Evolutionary conservation across 2,113 vertebrate genomes (phyloP).

Genomic region (Peucedramus taeniatus): DNA sequence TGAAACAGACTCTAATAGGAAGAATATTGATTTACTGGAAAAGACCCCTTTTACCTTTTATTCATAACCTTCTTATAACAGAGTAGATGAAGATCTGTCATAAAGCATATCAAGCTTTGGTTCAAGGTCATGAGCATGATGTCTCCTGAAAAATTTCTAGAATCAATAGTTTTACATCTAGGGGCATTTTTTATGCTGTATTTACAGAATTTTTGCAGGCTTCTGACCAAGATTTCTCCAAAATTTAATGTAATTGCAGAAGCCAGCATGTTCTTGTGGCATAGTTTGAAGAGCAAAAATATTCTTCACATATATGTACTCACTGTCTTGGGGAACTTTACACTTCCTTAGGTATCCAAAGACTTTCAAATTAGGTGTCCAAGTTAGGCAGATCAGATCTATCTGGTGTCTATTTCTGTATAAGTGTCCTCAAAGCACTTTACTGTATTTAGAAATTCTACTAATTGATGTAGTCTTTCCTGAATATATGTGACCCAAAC

Average conservation of each 20-base stretch:
- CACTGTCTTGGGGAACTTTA: not conserved
- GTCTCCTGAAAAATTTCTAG: not conserved
- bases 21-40: not conserved
- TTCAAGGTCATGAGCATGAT: not conserved
- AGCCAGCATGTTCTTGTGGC: fast-evolving
- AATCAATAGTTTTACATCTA: not conserved
- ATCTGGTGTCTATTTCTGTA: not conserved
- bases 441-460: not conserved
- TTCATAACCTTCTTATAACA: not conserved
- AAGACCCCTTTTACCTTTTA: not conserved
- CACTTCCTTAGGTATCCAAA: not conserved
- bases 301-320: not conserved
- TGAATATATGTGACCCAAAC: not conserved
- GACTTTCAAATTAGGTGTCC: not conserved
- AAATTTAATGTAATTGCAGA: not conserved
- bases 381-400: not conserved
- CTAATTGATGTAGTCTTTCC: not conserved
- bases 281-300: not conserved
- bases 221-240: not conserved
- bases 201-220: not conserved
- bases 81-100: not conserved
- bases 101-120: not conserved
- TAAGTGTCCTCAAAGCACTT: not conserved
- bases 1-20: not conserved
- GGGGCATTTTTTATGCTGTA: not conserved